These are phyloP conservation scores for Prietella phreatophila DNA, from an alignment of 2,113 vertebrate species.

Conservation along the genomic window DNA sequence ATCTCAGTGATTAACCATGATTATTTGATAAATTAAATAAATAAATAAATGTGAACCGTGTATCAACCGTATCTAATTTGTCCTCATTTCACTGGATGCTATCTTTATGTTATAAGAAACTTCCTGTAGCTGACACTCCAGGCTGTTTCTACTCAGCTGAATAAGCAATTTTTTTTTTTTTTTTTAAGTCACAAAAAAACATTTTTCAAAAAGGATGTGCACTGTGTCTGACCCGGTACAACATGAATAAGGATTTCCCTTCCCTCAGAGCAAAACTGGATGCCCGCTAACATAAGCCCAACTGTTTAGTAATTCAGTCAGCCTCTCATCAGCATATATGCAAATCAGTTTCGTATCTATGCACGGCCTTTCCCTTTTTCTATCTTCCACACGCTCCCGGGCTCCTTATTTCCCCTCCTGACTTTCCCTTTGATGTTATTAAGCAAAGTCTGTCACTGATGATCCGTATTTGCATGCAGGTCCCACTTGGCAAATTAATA, in stretches of 20 bases:
- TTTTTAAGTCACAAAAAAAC: neutral
- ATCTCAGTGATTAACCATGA: neutral
- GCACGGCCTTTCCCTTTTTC: constrained; percentile 52
- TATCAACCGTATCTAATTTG: neutral
- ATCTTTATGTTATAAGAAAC: neutral
- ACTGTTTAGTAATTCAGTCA: constrained; percentile 66
- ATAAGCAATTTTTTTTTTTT: neutral
- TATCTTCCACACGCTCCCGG: constrained; percentile 69
- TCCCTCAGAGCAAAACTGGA: constrained; percentile 55
- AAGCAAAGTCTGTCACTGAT: constrained; percentile 69
- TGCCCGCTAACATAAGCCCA: constrained; percentile 51
- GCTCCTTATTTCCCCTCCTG: constrained; percentile 42
- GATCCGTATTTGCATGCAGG: constrained; percentile 71
- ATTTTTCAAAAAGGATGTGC: neutral
- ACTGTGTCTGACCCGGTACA: constrained; percentile 19
- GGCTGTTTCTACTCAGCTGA: neutral
- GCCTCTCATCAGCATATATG: constrained; percentile 72
- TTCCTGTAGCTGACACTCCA: too few species aligned
- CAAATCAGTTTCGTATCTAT: constrained; percentile 67
- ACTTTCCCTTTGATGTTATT: constrained; percentile 74
- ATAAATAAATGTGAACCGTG: neutral
- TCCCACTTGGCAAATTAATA: constrained; percentile 58
- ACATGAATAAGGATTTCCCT: constrained; percentile 49
- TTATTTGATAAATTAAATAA: neutral
- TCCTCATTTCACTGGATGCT: neutral